Base-by-base conservation (phyloP, 1,140 invertebrate species). In the Solenopsis invicta region DNA sequence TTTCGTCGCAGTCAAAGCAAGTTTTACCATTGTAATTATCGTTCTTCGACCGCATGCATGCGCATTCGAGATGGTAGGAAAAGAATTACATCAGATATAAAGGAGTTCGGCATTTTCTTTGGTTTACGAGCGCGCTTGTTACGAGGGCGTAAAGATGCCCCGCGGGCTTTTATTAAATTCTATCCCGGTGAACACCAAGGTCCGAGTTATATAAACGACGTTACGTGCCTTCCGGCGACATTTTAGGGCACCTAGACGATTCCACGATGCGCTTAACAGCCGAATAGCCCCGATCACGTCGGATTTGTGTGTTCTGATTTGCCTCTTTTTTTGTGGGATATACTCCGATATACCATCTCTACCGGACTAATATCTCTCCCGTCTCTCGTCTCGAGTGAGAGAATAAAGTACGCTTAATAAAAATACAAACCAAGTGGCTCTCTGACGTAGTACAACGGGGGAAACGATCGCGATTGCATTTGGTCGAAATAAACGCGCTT, bases 131-230 rank as follows among this genome's bases (percentile, higher is more conserved):
- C 66, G 61, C 59, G 80, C 61, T 85, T 61, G 85, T 90, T 89
- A 90, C 75, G 89, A 90, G 77, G 56, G 56, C 86, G 75, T 90
- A 89, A 89, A 89, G 88, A 85, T 88, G 81, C 37, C 50, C 52
- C 50, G 75, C 56, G 18, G 66, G 62, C 85, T 90, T 90, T 89
- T 90, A 90, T 90, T 89, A 90, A 90, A 90, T 90, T 89, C 86
- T 89, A 66, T 87, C 59, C 50, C 61, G 67, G 45, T 84, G 67
- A 37, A 59, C 45, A 66, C 50, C 78, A 50, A 71, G 67, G 86
- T 87, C 59, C 82, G 82, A 88, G 81, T 88, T 86, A 86, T 80
- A 71, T 88, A 88, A 88, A 86, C 62, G 80, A 66, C 61, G 61
- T 64, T 82, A 89, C 85, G 59, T 62, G 72, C 50, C 74, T 80